These are phyloP conservation scores for Chitala chitala DNA, from an alignment of 2,113 vertebrate genomes.

Conservation along the genomic window DNA sequence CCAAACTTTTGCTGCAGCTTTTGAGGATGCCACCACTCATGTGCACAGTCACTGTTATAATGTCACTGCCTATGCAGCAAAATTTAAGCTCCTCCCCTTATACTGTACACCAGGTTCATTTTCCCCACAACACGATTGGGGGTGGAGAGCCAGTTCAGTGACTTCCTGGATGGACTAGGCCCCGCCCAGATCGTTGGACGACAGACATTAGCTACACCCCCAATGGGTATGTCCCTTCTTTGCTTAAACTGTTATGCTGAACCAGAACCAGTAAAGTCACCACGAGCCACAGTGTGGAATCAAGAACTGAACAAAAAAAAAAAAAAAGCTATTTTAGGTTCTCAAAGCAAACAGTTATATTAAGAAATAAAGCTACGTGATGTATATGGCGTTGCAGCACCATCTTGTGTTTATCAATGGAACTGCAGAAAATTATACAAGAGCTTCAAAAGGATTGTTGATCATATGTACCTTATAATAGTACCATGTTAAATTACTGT, in stretches of 20 bases:
- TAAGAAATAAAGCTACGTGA: neutral
- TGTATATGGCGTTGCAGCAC: slow-evolving; percentile 33
- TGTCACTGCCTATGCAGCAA: neutral
- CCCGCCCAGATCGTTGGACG: slow-evolving; percentile 94
- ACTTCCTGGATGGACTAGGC: slow-evolving; percentile 92
- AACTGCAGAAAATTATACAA: slow-evolving; percentile 28
- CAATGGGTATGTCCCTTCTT: slow-evolving; percentile 78
- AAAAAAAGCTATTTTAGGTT: too few relatives aligned
- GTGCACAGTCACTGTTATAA: neutral
- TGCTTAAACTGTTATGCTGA: neutral
- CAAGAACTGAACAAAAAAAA: too few relatives aligned
- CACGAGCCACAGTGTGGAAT: neutral
- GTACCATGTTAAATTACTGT: too few relatives aligned
- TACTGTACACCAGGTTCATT: slow-evolving; percentile 73
- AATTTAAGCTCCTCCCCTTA: slow-evolving; percentile 1
- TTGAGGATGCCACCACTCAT: too few relatives aligned
- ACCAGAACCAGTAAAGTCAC: neutral
- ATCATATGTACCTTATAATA: too few relatives aligned
- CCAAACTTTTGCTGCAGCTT: too few relatives aligned
- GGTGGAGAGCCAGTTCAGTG: slow-evolving; percentile 94
- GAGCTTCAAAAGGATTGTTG: neutral
- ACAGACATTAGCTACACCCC: slow-evolving; percentile 88
- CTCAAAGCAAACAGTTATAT: too few relatives aligned
- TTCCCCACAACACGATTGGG: slow-evolving; percentile 88
- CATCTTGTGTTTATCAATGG: slow-evolving; percentile 45